A percentile compares a stretch with the other conserved stretches of the same genome.
Conservation (phyloP, 92 coral and sea anemone species). For the Micromussa lordhowensis region DNA sequence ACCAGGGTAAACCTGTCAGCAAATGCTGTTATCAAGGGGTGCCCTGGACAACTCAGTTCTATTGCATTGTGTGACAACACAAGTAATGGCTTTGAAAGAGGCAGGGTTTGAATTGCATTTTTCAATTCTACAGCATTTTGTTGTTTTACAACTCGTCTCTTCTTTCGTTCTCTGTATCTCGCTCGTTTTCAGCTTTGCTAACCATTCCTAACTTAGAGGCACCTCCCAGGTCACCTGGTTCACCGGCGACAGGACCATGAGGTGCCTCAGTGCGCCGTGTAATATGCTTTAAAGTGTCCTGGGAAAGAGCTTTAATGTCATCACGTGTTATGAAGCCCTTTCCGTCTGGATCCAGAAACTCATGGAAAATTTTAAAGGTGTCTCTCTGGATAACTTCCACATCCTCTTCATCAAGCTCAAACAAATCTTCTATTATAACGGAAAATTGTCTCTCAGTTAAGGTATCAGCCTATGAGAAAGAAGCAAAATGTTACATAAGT, state of each 20-base stretch:
- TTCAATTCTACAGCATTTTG: background rate
- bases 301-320: constrained; percentile 73
- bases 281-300: constrained; percentile 71
- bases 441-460: constrained; percentile 55
- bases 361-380: constrained; percentile 63
- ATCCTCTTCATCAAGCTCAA: constrained; percentile 45
- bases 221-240: constrained; percentile 52
- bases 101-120: too few species aligned
- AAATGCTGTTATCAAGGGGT: too few species aligned
- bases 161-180: constrained; percentile 5
- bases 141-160: constrained; percentile 37
- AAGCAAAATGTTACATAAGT: background rate
- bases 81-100: background rate
- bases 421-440: constrained; percentile 39
- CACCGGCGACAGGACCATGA: constrained; percentile 86
- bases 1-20: too few species aligned
- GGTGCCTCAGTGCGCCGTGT: constrained; percentile 81
- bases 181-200: constrained; percentile 17
- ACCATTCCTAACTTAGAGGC: constrained; percentile 22
- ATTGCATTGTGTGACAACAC: background rate
- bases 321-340: constrained; percentile 72
- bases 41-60: too few species aligned
- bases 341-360: constrained; percentile 65
- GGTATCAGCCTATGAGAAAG: background rate
- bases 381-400: constrained; percentile 42